Evolutionary conservation across 2,888 invertebrate species (phyloP).

Genomic region (Pimpla rufipes): DNA sequence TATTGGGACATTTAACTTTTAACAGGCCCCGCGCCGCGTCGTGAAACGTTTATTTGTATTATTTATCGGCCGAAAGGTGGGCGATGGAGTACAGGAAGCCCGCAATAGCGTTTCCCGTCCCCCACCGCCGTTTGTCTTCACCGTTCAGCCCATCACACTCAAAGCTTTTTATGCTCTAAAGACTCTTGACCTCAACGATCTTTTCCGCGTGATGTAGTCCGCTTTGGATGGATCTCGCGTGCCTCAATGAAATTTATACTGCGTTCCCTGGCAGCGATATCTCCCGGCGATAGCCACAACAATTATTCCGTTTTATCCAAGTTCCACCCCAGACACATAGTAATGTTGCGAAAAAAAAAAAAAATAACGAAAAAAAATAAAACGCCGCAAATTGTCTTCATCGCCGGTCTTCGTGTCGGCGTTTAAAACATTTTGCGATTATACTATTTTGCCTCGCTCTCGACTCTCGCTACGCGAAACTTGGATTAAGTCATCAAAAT

Average conservation of each 20-base stretch:
- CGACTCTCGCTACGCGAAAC: background rate
- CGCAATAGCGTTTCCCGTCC: conserved; percentile 5
- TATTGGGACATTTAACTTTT: background rate
- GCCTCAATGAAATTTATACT: conserved; percentile 80
- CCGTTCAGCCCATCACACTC: background rate
- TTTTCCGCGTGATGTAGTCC: conserved; percentile 78
- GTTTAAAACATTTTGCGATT: background rate
- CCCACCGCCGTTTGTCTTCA: conserved; percentile 44
- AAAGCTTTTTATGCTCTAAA: conserved; percentile 32
- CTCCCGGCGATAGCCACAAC: conserved; percentile 81
- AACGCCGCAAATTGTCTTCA: background rate
- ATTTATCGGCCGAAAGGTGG: background rate
- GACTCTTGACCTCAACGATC: conserved; percentile 68
- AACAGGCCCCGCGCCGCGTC: background rate
- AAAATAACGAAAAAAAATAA: too few relatives aligned
- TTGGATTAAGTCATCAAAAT: background rate
- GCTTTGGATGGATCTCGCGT: conserved; percentile 82
- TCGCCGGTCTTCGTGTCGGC: background rate
- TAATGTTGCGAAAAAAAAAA: conserved; percentile 1
- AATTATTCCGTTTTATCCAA: conserved; percentile 84
- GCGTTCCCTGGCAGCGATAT: conserved; percentile 78
- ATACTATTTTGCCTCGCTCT: background rate
- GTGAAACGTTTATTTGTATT: background rate
- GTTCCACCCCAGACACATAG: conserved; percentile 12
- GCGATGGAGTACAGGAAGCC: too few relatives aligned